Percentiles rank a stretch among this genome's conserved stretches.
Evolutionary conservation across 2,797 vertebrate species (phyloP).

Genomic region (Enteromius treurensis): DNA sequence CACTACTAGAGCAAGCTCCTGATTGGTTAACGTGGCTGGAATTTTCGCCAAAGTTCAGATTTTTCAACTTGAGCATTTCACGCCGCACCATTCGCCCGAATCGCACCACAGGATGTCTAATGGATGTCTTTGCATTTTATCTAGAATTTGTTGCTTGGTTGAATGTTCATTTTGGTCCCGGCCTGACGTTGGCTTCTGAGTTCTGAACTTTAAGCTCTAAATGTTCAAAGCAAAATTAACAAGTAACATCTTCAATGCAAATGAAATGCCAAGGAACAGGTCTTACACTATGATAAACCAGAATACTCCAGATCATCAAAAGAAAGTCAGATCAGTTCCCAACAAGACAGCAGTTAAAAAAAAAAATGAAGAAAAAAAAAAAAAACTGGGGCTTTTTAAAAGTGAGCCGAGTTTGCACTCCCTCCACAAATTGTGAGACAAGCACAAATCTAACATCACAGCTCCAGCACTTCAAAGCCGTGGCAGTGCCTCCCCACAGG

Average conservation of each 20-base stretch:
- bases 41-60: no score
- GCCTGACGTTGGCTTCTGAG: neutral
- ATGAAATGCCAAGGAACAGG: constrained; percentile 53
- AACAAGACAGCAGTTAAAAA: constrained; percentile 33
- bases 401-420: constrained; percentile 16
- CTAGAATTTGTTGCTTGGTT: neutral
- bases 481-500: constrained; percentile 38
- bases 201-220: constrained; percentile 26
- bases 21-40: no score
- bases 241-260: constrained; percentile 60
- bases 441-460: constrained; percentile 49
- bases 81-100: no score
- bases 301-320: constrained; percentile 38
- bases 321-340: constrained; percentile 31
- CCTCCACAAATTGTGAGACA: constrained; percentile 43
- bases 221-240: constrained; percentile 61
- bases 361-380: neutral
- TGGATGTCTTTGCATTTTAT: no score
- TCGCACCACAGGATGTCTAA: no score
- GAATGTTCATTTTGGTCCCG: neutral
- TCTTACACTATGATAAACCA: neutral
- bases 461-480: constrained; percentile 46
- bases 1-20: no score
- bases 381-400: constrained; percentile 35
- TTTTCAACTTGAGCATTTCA: no score